Percentiles rank a stretch among this genome's conserved stretches.
Evolutionary conservation across 2,888 invertebrate species (phyloP).

Genomic region (Subacronicta megacephala): DNA sequence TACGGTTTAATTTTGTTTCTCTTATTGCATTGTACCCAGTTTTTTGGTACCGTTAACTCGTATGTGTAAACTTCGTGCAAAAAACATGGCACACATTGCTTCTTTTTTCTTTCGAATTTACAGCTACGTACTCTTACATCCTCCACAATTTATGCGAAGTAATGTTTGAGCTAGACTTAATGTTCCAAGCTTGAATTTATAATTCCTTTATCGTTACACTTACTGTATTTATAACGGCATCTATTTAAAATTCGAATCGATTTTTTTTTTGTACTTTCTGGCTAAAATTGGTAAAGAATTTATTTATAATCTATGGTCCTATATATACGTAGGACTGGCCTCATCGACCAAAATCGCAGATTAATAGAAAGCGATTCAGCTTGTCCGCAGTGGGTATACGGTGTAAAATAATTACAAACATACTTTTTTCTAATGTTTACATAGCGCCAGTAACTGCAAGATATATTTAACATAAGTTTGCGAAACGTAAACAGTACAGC

Average conservation of each 20-base stretch:
- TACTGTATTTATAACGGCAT: slow-evolving; percentile 20
- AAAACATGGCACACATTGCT: slow-evolving; percentile 63
- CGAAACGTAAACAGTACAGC: slow-evolving; percentile 56
- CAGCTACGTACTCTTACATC: slow-evolving; percentile 65
- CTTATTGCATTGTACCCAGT: slow-evolving; percentile 41
- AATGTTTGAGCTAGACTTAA: slow-evolving; percentile 51
- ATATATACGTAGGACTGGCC: slow-evolving; percentile 13
- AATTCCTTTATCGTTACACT: slow-evolving; percentile 18
- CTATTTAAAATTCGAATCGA: background rate
- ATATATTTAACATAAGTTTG: slow-evolving; percentile 53
- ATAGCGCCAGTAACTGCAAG: slow-evolving; percentile 30
- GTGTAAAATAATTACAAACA: slow-evolving; percentile 31
- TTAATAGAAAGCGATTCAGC: slow-evolving; percentile 24
- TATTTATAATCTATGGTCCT: slow-evolving; percentile 1
- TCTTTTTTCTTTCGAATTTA: slow-evolving; percentile 67
- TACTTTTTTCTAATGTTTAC: slow-evolving; percentile 40
- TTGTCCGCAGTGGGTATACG: slow-evolving; percentile 23
- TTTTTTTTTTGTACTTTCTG: background rate
- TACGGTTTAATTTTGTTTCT: slow-evolving; percentile 36
- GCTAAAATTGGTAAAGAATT: background rate
- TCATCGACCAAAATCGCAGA: slow-evolving; percentile 17
- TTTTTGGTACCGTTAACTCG: slow-evolving; percentile 70
- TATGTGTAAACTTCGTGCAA: slow-evolving; percentile 70
- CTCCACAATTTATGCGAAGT: slow-evolving; percentile 52
- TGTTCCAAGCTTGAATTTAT: slow-evolving; percentile 25